phyloP scores from a whole-genome alignment of 2,113 vertebrate species.

The Chlorodrepanis virens region DNA sequence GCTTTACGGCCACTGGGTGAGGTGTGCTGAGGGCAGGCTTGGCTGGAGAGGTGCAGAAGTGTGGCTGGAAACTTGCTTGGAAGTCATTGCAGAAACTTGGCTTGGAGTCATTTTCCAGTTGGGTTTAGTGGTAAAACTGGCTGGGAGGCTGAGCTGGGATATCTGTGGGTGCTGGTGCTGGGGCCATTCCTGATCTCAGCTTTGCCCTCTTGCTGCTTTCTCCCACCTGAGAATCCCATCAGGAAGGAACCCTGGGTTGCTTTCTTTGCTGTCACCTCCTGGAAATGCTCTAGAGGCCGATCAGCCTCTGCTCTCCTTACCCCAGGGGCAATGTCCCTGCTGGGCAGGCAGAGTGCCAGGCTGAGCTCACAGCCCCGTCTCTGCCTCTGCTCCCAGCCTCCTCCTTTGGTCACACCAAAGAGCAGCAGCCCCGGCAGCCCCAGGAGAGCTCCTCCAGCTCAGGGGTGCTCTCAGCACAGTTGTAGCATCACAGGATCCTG shows the following conservation, averaged over 20 bases:
- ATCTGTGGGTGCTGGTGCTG: fast-evolving
- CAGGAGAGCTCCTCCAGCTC: not conserved
- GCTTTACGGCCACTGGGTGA: not conserved
- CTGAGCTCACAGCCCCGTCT: not conserved
- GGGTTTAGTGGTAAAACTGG: not conserved
- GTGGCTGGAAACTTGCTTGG: not conserved
- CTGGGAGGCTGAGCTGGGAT: not conserved
- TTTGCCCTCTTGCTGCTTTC: not conserved
- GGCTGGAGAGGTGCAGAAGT: not conserved
- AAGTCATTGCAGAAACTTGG: not conserved
- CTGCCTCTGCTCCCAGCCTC: not conserved
- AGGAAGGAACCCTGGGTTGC: not conserved
- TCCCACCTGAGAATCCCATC: not conserved
- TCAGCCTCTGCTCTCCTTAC: not conserved
- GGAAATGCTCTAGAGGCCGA: not conserved
- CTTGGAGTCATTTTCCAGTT: not conserved
- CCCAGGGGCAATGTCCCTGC: not conserved
- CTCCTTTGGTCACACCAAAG: not conserved
- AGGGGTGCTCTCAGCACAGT: not conserved
- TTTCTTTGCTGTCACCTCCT: not conserved
- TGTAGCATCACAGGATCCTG: not conserved
- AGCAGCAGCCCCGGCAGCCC: not conserved
- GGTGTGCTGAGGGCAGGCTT: not conserved
- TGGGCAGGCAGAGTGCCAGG: not conserved
- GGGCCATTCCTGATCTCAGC: not conserved